These are phyloP conservation scores for Drosophila sechellia DNA, from an alignment of 1,140 invertebrate species.

Conservation along the genomic window DNA sequence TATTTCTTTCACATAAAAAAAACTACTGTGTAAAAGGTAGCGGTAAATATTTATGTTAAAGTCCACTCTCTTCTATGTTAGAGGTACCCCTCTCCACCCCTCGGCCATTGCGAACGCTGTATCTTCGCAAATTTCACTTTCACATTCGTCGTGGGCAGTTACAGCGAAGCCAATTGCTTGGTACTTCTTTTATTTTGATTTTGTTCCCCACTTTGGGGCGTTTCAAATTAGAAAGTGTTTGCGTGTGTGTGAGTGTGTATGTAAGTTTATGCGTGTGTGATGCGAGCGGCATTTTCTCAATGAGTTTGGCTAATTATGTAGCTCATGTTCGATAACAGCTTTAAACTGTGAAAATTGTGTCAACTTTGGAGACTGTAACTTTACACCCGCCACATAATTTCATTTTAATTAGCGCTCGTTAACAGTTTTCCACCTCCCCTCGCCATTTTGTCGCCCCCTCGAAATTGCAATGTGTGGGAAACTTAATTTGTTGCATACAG, in stretches of 20 bases:
- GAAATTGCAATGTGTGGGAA: slow-evolving; percentile 67
- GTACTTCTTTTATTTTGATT: slow-evolving; percentile 54
- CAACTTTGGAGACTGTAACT: slow-evolving; percentile 15
- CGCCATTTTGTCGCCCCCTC: background rate
- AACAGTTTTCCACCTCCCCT: slow-evolving; percentile 20
- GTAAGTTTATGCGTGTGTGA: slow-evolving; percentile 6
- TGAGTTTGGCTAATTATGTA: slow-evolving; percentile 48
- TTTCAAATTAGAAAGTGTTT: slow-evolving; percentile 73
- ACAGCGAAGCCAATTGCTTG: slow-evolving; percentile 56
- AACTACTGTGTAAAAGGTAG: too few relatives aligned
- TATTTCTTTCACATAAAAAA: too few relatives aligned
- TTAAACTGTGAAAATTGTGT: slow-evolving; percentile 34
- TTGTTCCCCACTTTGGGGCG: slow-evolving; percentile 32
- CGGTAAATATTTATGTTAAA: too few relatives aligned
- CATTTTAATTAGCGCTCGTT: slow-evolving; percentile 63
- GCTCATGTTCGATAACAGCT: slow-evolving; percentile 35
- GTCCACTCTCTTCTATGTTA: background rate
- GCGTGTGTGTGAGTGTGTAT: slow-evolving; percentile 5
- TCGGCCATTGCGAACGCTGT: background rate
- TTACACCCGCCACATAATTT: slow-evolving; percentile 20
- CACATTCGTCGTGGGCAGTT: slow-evolving; percentile 75
- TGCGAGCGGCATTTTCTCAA: slow-evolving; percentile 41
- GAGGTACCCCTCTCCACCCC: background rate
- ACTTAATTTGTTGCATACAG: slow-evolving; percentile 68
- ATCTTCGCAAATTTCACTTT: slow-evolving; percentile 69